Evolutionary conservation across 2,797 vertebrate species (phyloP).

Genomic region (Antennarius maculatus): DNA sequence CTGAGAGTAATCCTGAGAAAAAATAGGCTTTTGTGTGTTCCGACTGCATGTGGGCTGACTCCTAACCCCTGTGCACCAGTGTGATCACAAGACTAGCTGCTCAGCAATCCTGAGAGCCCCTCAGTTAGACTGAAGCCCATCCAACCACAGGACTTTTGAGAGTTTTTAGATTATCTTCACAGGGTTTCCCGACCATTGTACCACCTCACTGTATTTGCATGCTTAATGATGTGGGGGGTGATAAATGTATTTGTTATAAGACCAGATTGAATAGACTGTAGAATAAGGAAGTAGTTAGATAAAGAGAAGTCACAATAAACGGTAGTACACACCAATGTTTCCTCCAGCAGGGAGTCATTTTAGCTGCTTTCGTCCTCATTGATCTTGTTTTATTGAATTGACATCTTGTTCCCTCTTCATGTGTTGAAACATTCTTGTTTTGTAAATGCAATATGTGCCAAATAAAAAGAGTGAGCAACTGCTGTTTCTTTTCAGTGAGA

Average conservation of each 20-base stretch:
- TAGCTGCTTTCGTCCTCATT: constrained; percentile 21
- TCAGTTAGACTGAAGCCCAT: constrained; percentile 35
- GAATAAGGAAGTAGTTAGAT: constrained; percentile 4
- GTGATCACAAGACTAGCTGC: constrained; percentile 76
- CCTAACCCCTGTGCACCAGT: constrained; percentile 54
- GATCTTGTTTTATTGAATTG: background rate
- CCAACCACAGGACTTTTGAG: constrained; percentile 6
- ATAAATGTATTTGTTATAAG: background rate
- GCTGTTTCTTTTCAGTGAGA: constrained; percentile 13
- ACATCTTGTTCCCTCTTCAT: constrained; percentile 1
- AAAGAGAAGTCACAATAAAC: background rate
- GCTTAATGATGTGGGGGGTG: background rate
- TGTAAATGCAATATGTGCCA: constrained; percentile 25
- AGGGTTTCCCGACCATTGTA: background rate
- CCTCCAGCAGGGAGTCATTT: background rate
- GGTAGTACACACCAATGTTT: background rate
- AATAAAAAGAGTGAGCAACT: constrained; percentile 29
- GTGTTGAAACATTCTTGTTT: constrained; percentile 15
- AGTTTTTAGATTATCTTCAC: constrained; percentile 20
- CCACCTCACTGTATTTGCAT: constrained; percentile 20
- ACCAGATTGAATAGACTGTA: background rate
- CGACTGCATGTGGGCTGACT: constrained; percentile 74
- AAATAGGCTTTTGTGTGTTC: constrained; percentile 73
- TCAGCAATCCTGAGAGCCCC: constrained; percentile 51
- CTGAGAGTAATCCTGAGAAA: constrained; percentile 64